Evolutionary conservation across 2,113 vertebrate species (phyloP).

Genomic region (Aleadryas rufinucha): DNA sequence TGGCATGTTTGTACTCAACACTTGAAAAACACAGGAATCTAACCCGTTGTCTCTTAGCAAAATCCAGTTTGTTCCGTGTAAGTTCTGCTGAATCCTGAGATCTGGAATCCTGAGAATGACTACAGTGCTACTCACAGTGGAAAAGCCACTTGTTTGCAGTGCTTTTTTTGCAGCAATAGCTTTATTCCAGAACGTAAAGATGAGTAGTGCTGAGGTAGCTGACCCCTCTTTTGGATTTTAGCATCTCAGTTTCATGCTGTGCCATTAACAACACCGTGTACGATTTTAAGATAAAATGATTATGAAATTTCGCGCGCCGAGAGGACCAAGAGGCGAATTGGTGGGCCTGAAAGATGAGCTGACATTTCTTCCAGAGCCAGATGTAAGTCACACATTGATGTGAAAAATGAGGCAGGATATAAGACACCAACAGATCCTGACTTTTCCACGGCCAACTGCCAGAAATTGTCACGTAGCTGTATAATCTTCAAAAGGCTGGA

Average conservation of each 20-base stretch:
- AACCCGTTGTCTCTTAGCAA: not conserved
- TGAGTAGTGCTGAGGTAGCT: not conserved
- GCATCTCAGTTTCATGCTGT: not conserved
- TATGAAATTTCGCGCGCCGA: not conserved
- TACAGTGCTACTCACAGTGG: not conserved
- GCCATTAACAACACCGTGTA: not conserved
- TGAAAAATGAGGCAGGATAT: conserved; percentile 54
- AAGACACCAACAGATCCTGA: conserved; percentile 26
- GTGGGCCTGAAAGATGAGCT: not conserved
- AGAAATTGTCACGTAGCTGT: conserved; percentile 55
- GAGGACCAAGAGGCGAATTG: not conserved
- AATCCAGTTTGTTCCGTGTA: rapidly evolving
- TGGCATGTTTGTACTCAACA: not conserved
- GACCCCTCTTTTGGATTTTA: not conserved
- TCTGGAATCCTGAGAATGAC: not conserved
- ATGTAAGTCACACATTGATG: not conserved
- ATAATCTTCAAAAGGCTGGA: conserved; percentile 58
- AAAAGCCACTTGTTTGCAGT: not conserved
- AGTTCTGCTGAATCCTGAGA: not conserved
- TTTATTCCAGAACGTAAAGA: not conserved
- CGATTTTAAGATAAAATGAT: not conserved
- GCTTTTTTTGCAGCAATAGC: not conserved
- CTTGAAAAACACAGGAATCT: not conserved
- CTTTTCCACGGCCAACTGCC: conserved; percentile 33
- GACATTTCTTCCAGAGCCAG: conserved; percentile 5